Percentiles rank a stretch among this genome's conserved stretches.
phyloP scores from a whole-genome alignment of 1,140 invertebrate genomes.

The Drosophila azteca region DNA sequence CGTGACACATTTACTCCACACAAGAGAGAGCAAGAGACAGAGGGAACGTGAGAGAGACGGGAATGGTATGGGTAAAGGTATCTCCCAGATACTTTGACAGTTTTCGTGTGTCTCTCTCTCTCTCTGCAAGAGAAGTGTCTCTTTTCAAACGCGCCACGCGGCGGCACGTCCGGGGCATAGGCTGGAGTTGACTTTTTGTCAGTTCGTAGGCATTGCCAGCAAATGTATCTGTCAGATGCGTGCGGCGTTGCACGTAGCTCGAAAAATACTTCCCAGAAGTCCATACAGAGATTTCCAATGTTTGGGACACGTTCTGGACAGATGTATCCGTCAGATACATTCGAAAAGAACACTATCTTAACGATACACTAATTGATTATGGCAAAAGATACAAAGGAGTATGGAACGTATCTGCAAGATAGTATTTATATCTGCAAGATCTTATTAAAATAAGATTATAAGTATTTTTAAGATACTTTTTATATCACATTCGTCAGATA shows the following conservation, averaged over 20 bases:
- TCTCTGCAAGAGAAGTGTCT: neutral
- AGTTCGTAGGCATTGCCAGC: slow-evolving; percentile 24
- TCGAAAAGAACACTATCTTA: neutral
- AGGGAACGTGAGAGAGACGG: neutral
- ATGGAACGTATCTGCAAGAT: too few relatives aligned
- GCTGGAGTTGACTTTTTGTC: slow-evolving; percentile 39
- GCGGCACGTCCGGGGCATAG: slow-evolving; percentile 36
- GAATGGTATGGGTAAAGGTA: neutral
- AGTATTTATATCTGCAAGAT: too few relatives aligned
- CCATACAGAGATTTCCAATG: slow-evolving; percentile 7
- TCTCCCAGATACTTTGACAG: slow-evolving; percentile 47
- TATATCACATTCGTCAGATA: too few relatives aligned
- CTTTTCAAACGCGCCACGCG: slow-evolving; percentile 43
- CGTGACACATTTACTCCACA: slow-evolving; percentile 41
- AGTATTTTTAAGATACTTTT: too few relatives aligned
- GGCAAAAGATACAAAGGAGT: too few relatives aligned
- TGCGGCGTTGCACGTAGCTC: too few relatives aligned
- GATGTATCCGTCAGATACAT: slow-evolving; percentile 47
- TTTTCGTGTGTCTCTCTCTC: neutral
- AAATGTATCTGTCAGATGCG: slow-evolving; percentile 51
- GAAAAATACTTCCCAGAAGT: slow-evolving; percentile 25
- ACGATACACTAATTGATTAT: neutral
- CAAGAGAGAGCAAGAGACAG: neutral
- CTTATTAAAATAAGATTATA: too few relatives aligned
- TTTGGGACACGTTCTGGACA: slow-evolving; percentile 33